Percentiles rank a stretch among this genome's conserved stretches.
Evolutionary conservation across 1,140 invertebrate genomes (phyloP).

Genomic region (Pteromalus puparum): DNA sequence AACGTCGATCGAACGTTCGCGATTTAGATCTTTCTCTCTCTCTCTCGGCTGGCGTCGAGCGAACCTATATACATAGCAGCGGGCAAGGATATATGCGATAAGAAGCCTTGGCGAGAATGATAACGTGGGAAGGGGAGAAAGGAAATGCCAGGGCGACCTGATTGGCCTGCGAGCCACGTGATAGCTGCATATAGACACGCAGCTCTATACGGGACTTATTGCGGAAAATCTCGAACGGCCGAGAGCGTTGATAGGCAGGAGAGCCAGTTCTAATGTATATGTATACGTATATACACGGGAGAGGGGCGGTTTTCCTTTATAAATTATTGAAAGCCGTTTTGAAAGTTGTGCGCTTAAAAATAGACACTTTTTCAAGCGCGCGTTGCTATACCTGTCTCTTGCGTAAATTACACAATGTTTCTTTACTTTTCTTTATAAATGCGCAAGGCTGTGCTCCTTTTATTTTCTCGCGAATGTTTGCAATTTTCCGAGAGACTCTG

Average conservation of each 20-base stretch:
- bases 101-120: conserved; percentile 48
- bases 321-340: conserved; percentile 53
- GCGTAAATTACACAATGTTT: conserved; percentile 49
- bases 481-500: not conserved
- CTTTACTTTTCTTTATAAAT: conserved; percentile 35
- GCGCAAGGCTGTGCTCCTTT: conserved; percentile 1
- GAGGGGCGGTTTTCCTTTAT: conserved; percentile 45
- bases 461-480: not conserved
- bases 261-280: not conserved
- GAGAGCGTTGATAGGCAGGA: not conserved
- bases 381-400: conserved; percentile 3
- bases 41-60: not conserved
- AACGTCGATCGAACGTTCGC: not conserved
- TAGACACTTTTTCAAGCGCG: conserved; percentile 34
- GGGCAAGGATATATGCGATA: conserved; percentile 17
- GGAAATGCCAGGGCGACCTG: conserved; percentile 15
- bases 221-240: not conserved
- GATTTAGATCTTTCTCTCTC: conserved; percentile 37
- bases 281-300: not conserved
- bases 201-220: not conserved
- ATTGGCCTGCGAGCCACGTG: not conserved
- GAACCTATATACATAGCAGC: not conserved
- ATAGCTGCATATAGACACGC: not conserved
- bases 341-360: conserved; percentile 48
- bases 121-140: conserved; percentile 53